Evolutionary conservation across 2,113 vertebrate species (phyloP).

Genomic region (Acrocephalus arundinaceus): DNA sequence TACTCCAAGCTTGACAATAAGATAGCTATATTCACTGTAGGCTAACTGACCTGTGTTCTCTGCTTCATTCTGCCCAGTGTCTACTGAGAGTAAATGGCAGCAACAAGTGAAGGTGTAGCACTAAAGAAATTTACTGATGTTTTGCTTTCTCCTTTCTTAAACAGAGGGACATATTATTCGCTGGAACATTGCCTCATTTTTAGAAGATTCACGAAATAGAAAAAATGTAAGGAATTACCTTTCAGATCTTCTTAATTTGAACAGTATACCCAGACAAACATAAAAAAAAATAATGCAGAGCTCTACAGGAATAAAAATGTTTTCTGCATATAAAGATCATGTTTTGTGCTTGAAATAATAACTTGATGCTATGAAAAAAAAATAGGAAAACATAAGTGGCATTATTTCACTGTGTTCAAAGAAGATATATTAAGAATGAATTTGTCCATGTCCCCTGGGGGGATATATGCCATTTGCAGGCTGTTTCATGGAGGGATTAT

Average conservation of each 20-base stretch:
- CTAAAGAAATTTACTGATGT: not conserved
- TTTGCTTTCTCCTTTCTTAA: conserved; percentile 1
- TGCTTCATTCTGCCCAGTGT: not conserved
- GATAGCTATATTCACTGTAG: not conserved
- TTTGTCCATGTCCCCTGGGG: not conserved
- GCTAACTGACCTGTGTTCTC: not conserved
- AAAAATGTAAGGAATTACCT: conserved; percentile 63
- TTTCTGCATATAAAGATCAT: not conserved
- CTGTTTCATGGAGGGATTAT: not conserved
- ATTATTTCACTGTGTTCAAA: not conserved
- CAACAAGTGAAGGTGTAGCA: not conserved
- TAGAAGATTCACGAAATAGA: conserved; percentile 60
- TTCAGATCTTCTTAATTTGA: not conserved
- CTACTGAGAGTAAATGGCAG: not conserved
- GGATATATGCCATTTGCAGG: not conserved
- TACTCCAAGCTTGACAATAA: not conserved
- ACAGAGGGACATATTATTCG: conserved; percentile 68
- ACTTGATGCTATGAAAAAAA: not conserved
- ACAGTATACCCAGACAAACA: not conserved
- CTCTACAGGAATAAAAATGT: not conserved
- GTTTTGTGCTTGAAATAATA: not conserved
- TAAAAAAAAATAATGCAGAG: not conserved
- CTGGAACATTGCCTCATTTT: conserved; percentile 68
- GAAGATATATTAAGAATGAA: not conserved
- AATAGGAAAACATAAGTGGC: not conserved